phyloP scores from a whole-genome alignment of 2,113 vertebrate species.

The Brachionichthys hirsutus region DNA sequence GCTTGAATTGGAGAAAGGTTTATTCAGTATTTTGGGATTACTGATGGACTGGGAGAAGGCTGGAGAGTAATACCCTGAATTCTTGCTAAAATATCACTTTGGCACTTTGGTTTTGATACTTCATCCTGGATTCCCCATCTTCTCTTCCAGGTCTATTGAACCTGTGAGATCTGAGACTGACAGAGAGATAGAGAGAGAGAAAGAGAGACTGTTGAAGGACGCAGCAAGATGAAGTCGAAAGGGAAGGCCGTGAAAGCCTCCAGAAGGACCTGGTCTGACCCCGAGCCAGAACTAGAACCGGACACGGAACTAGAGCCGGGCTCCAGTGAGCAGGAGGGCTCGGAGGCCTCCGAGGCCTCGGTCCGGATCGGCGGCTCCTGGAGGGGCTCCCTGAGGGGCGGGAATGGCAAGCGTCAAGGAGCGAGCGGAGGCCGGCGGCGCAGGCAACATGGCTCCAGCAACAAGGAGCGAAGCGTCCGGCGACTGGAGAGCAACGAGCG shows the following conservation, averaged over 20 bases:
- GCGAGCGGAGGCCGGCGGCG: constrained; percentile 51
- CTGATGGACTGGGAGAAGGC: neutral
- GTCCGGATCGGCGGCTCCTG: constrained; percentile 68
- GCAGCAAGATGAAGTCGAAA: constrained; percentile 89
- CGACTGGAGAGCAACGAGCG: constrained; percentile 96
- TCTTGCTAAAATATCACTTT: neutral
- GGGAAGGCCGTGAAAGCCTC: constrained; percentile 79
- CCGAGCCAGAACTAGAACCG: constrained; percentile 71
- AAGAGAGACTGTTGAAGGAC: constrained; percentile 19
- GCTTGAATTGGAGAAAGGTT: constrained; percentile 26
- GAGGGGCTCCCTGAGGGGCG: constrained; percentile 66
- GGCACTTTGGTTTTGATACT: neutral
- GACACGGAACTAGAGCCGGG: constrained; percentile 52
- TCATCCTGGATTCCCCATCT: neutral
- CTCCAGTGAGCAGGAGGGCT: constrained; percentile 81
- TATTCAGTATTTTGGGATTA: no score
- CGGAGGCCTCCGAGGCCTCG: constrained; percentile 78
- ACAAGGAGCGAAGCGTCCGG: constrained; percentile 84
- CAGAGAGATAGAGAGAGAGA: neutral
- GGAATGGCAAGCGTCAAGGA: constrained; percentile 37
- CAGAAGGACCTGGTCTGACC: constrained; percentile 69
- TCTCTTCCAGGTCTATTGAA: constrained; percentile 29
- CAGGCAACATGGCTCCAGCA: constrained; percentile 62
- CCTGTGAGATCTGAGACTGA: constrained; percentile 13
- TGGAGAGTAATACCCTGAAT: neutral